Base-by-base conservation (phyloP, 2,113 vertebrate species). In the Psilopogon haemacephalus region DNA sequence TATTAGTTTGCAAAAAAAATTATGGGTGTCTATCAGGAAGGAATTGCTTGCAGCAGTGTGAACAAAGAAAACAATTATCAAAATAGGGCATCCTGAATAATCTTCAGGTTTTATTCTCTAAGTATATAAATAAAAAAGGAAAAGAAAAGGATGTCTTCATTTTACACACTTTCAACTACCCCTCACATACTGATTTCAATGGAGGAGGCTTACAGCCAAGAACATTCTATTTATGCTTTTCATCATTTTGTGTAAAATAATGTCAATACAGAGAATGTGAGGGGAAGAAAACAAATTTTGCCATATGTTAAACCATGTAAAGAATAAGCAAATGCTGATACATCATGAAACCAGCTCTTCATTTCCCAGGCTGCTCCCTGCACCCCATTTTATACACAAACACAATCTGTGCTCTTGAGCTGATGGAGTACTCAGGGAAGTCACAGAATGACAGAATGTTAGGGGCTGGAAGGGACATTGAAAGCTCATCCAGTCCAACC, bases 11-110 rank as follows among this genome's bases (percentile, higher is more conserved):
- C 73, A 86, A 59, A 84, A 59, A 90, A 84, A 74, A 83, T 84
- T 84, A 87, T 28, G 37, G 35, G 3, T 26, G 92, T 85, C 13
- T 74, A 84, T 69, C 42, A 93, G 73, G 44, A 87, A 90, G 32
- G 37, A 56, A 8, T 86, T 74, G 30, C 62, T 83, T 86, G 74
- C 26, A 73, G 54, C 30, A 33, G 5, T 33, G 26, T 65, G 90
- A 96, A 65, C 59, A 93, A 74, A 88, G 32, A 95, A 30, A 84
- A 62, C 83, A 89, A 91, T 86, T 90, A 87, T 85, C 37, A 87
- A 83, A 95, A 84, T 27, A 92, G 23, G 35, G 58, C 8, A 56
- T 70, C 21, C 72, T 64, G 50, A 94, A 63, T 84, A 78, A 72
- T 92, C 8, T 95, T 64, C 78, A 79, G 32, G 87, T 68, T 92